Percentiles rank a stretch among this genome's conserved stretches.
These are phyloP conservation scores for Globodera ellingtonae DNA, from an alignment of 1,140 invertebrate genomes.

Conservation along the genomic window DNA sequence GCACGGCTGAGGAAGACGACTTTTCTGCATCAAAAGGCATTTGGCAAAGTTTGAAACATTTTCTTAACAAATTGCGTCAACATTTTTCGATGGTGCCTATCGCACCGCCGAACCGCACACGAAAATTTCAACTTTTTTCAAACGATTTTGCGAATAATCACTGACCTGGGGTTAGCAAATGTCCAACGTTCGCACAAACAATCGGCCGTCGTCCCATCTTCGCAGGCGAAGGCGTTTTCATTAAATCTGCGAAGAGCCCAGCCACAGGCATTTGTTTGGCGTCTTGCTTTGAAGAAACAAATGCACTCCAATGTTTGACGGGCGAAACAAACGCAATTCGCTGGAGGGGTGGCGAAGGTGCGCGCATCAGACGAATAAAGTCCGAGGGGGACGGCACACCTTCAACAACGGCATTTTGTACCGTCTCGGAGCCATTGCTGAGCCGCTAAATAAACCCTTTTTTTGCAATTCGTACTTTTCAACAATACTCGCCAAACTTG, in stretches of 20 bases:
- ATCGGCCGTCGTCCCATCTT: not conserved
- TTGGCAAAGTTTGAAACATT: not conserved
- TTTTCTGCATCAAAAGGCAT: conserved; percentile 13
- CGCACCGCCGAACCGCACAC: too few species aligned
- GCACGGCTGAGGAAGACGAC: not conserved
- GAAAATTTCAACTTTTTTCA: not conserved
- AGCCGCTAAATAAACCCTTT: not conserved
- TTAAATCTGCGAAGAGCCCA: not conserved
- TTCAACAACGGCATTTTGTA: not conserved
- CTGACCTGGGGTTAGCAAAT: not conserved
- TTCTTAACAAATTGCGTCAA: not conserved
- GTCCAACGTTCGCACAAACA: not conserved
- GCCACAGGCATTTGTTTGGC: not conserved
- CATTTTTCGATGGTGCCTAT: not conserved
- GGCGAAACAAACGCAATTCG: not conserved
- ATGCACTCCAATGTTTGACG: not conserved
- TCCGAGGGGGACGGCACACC: not conserved
- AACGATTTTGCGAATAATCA: not conserved
- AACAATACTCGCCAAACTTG: too few species aligned
- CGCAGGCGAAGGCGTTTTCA: not conserved
- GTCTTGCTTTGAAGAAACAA: not conserved
- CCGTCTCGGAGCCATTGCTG: not conserved
- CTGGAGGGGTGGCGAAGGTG: not conserved
- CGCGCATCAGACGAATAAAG: not conserved
- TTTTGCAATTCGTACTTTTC: too few species aligned